Percentiles rank a stretch among this genome's conserved stretches.
Evolutionary conservation across 2,888 invertebrate species (phyloP).

Genomic region (Hydropsyche betteni): DNA sequence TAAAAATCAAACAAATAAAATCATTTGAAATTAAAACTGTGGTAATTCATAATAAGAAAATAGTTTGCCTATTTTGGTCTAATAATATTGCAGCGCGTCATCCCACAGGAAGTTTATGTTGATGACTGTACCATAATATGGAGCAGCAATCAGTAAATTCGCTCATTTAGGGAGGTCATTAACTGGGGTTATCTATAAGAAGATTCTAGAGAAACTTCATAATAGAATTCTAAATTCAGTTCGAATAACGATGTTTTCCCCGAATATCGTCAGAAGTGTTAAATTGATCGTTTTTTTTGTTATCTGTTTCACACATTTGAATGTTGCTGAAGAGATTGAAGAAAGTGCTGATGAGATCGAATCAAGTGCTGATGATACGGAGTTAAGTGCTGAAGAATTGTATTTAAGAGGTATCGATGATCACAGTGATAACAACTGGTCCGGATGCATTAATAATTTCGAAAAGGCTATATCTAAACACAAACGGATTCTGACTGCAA

Average conservation of each 20-base stretch:
- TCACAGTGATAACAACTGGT: constrained; percentile 76
- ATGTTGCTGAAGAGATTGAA: neutral
- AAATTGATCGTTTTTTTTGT: neutral
- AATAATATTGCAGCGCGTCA: too few relatives aligned
- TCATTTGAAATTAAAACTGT: too few relatives aligned
- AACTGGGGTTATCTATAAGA: too few relatives aligned
- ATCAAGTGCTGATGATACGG: neutral
- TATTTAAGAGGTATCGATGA: constrained; percentile 66
- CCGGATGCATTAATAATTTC: constrained; percentile 74
- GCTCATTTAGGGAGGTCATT: too few relatives aligned
- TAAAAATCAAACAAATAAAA: too few relatives aligned
- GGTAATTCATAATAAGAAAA: too few relatives aligned
- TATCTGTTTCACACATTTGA: neutral
- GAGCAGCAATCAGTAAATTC: too few relatives aligned
- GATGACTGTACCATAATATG: too few relatives aligned
- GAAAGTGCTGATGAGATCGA: constrained; percentile 1
- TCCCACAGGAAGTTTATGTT: too few relatives aligned
- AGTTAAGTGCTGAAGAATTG: constrained; percentile 1
- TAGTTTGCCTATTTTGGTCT: too few relatives aligned
- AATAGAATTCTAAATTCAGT: too few relatives aligned
- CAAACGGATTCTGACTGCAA: constrained; percentile 66
- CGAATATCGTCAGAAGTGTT: neutral
- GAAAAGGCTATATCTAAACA: constrained; percentile 71
- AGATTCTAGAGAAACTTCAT: too few relatives aligned
- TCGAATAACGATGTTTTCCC: neutral